Base-by-base conservation (phyloP, 2,797 vertebrate species). In the Sylvilagus floridanus region DNA sequence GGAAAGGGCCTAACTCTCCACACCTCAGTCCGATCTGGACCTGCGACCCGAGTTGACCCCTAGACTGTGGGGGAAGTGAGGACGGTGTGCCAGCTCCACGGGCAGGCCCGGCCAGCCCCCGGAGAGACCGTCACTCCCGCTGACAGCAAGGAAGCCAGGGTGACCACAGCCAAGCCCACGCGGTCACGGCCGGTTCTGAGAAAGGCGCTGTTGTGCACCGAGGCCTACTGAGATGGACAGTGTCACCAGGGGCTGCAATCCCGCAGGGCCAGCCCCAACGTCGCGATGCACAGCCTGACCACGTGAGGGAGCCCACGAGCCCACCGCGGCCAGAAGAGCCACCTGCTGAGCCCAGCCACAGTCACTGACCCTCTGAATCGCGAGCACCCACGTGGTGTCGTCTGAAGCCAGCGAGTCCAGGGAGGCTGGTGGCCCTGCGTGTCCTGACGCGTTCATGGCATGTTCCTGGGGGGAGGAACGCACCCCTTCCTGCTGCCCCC, bases 301-400 rank as follows among this genome's bases (percentile, higher is more conserved):
- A 3, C 4, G 1, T 4, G 16, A 30, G 65, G 7, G 3, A 26
- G 63, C 5, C 52, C 28, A 0, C 0, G 3, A 26, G 63, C 5
- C 52, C 28, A 0, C 0, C 21, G 9, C 42, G 21, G 69, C 77
- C n/a, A 1, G 28, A 57, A 60, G 76, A 71, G 0, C 22, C 7
- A 2, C 9, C 42, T 0, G 71, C 32, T 0, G 78, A 62, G n/a
- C 72, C 47, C 35, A 0, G 26, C 47, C 28, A 65, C 16, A 26
- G 11, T 0, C 5, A 8, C 65, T 6, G 0, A 21, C 42, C 14
- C 16, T 10, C 14, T 0, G 2, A 28, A 7, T 4, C 26, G 0
- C 6, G 42, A 69, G 5, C 77, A 5, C 32, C 21, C 2, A 0
- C 10, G 2, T 2, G 2, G 22, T 3, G 28, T 4, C 21, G 17